These are phyloP conservation scores for Hydrolagus affinis DNA, from an alignment of 2,113 vertebrate species.

Conservation along the genomic window DNA sequence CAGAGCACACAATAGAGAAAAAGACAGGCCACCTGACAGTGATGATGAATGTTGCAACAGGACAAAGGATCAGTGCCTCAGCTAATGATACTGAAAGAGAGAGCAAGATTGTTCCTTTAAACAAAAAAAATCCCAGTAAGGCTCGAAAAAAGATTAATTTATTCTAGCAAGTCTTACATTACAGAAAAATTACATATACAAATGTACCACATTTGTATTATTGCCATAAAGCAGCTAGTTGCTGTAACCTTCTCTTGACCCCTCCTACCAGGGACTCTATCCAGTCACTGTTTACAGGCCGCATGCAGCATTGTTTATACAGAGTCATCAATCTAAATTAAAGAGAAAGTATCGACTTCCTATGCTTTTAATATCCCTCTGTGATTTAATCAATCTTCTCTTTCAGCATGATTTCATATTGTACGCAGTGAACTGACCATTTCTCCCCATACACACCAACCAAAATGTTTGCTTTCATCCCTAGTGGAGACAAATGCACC, in stretches of 20 bases:
- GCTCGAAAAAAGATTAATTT: conserved; percentile 4
- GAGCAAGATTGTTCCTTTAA: conserved; percentile 8
- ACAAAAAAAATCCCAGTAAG: conserved; percentile 11
- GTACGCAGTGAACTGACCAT: background rate
- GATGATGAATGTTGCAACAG: conserved; percentile 30
- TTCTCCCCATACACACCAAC: background rate
- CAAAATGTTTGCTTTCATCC: background rate
- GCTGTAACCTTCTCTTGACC: conserved; percentile 27
- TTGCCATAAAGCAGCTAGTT: background rate
- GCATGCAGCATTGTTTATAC: conserved; percentile 12
- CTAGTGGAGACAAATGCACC: background rate
- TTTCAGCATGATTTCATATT: conserved; percentile 6
- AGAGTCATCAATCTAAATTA: conserved; percentile 32
- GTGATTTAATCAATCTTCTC: conserved; percentile 11
- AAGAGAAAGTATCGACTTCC: conserved; percentile 23
- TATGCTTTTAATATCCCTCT: conserved; percentile 20
- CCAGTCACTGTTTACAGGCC: conserved; percentile 30
- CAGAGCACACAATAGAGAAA: conserved; percentile 29
- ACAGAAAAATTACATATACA: background rate
- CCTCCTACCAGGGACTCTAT: conserved; percentile 3
- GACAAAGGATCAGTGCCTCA: conserved; percentile 30
- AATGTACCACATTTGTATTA: conserved; percentile 13
- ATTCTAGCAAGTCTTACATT: background rate
- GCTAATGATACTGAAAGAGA: conserved; percentile 9
- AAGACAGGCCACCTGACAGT: conserved; percentile 32